Percentiles rank a stretch among this genome's conserved stretches.
phyloP scores from a whole-genome alignment of 2,888 invertebrate species.

The Masnerella sp. region DNA sequence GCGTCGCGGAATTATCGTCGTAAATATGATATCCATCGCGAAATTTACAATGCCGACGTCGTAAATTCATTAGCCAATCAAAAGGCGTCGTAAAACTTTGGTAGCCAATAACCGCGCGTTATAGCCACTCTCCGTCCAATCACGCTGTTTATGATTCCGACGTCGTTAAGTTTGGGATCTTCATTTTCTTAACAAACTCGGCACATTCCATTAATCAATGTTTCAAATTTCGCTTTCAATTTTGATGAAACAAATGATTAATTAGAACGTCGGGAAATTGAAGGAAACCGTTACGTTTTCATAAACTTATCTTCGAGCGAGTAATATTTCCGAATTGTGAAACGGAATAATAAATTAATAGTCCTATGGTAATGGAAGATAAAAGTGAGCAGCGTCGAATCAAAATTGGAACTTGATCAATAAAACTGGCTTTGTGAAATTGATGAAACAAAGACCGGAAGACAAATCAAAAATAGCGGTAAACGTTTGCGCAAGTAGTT shows the following conservation, averaged over 20 bases:
- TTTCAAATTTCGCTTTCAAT: not conserved
- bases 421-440: too few relatives aligned
- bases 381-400: too few relatives aligned
- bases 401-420: too few relatives aligned
- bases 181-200: not conserved
- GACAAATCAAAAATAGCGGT: too few relatives aligned
- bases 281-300: too few relatives aligned
- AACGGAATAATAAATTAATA: too few relatives aligned
- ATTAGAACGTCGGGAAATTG: too few relatives aligned
- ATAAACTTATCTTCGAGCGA: too few relatives aligned
- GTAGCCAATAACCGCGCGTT: slow-evolving; percentile 1
- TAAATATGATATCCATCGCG: slow-evolving; percentile 4
- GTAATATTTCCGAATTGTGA: too few relatives aligned
- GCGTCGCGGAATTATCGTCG: not conserved
- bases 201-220: not conserved
- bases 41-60: not conserved
- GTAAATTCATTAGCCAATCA: slow-evolving; percentile 8
- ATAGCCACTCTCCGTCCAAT: slow-evolving; percentile 1
- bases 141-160: slow-evolving; percentile 4
- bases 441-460: too few relatives aligned
- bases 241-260: not conserved
- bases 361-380: too few relatives aligned
- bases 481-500: too few relatives aligned
- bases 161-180: slow-evolving; percentile 4
- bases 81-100: slow-evolving; percentile 1